A percentile compares a stretch with the other conserved stretches of the same genome.
Evolutionary conservation across 92 coral and sea anemone genomes (phyloP).

Genomic region (Palythoa caribaeorum): DNA sequence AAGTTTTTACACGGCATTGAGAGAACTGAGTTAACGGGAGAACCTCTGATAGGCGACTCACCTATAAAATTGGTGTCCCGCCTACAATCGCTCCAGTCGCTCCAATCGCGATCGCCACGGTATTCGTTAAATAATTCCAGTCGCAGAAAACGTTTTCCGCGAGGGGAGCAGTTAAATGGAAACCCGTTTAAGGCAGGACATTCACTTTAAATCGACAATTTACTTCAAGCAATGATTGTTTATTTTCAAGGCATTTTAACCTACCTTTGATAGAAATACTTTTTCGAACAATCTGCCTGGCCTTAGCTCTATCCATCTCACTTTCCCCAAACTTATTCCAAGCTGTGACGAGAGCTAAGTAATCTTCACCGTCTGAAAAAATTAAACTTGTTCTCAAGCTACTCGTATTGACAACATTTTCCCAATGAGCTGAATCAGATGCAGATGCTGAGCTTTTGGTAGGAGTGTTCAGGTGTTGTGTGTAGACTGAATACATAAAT

Average conservation of each 20-base stretch:
- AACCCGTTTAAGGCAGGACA: no score
- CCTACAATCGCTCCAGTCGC: no score
- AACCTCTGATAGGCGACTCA: no score
- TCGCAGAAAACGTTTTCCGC: no score
- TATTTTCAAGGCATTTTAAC: background rate
- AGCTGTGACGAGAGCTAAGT: background rate
- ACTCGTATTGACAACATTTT: background rate
- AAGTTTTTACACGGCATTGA: no score
- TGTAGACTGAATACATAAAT: slow-evolving; percentile 8
- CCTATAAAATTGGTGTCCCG: no score
- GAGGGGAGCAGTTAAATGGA: no score
- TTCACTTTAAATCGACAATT: no score
- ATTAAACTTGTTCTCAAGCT: background rate
- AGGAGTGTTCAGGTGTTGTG: background rate
- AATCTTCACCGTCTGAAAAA: background rate
- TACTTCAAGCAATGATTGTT: no score
- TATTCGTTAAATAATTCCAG: no score
- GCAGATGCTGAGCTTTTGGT: background rate
- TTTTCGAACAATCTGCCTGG: background rate
- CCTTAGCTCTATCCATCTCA: background rate
- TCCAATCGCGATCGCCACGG: no score
- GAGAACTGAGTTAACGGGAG: no score
- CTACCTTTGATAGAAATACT: background rate
- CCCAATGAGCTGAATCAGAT: background rate
- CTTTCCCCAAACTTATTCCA: slow-evolving; percentile 37